Evolutionary conservation across 2,113 vertebrate species (phyloP), one percentile per base, ranked within the genome.

Genomic region (Sinocyclocheilus anshuiensis): DNA sequence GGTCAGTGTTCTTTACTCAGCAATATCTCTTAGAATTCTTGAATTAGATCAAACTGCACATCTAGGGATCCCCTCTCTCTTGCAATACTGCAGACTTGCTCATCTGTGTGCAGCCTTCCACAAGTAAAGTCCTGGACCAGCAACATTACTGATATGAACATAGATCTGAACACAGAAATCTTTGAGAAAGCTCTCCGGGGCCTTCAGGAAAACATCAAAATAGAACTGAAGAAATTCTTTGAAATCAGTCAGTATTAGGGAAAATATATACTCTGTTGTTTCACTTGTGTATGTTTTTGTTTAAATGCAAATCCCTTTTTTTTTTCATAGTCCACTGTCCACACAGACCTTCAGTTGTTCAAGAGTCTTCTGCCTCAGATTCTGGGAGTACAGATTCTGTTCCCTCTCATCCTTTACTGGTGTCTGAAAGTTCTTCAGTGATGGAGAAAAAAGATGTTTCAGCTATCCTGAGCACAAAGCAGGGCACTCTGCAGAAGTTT

Each of bases 51-150:
- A 72, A 71, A 72, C 33, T 16, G 18, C 33, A 39, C 6, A 5
- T 36, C 20, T 4, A 39, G 8, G 33, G 67, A 71, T 20, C 1
- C 20, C 20, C 67, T 71, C 22, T 83, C 29, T 82, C 61, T n/a
- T 84, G 1, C 16, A 72, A 12, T 36, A 7, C 24, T 89, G 53
- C 55, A 90, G 86, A 75, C 4, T 45, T 90, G 24, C 18, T 72
- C 78, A 36, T 82, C 81, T 45, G 12, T 79, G 11, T 48, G 61
- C 77, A 42, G 42, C 24, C 29, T 50, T 75, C 39, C 65, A 42
- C 33, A 45, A 9, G 77, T 26, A 22, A 76, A 50, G 61, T 77
- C 39, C 59, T 85, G 74, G 83, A 77, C 48, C 55, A 39, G 79
- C 22, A 79, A 86, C 39, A 45, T 11, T 29, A 84, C 88, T 22